A percentile compares a stretch with the other conserved stretches of the same genome.
These are phyloP conservation scores for Eleutherodactylus coqui DNA, from an alignment of 2,797 vertebrate species.

Conservation along the genomic window DNA sequence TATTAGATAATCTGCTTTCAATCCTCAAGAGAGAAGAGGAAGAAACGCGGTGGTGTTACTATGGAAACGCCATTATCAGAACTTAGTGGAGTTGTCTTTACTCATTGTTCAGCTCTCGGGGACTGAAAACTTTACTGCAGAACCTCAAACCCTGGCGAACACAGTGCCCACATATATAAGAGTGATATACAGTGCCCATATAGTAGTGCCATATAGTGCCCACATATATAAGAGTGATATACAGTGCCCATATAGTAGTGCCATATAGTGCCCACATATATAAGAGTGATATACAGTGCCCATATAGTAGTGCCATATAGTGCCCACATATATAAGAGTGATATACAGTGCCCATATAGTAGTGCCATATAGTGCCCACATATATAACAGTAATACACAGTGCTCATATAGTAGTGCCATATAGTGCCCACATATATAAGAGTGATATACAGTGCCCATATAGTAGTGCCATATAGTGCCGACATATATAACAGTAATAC, in stretches of 20 bases:
- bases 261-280: too few species aligned
- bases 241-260: too few species aligned
- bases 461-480: not conserved
- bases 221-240: not conserved
- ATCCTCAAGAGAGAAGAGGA: not conserved
- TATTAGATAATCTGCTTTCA: constrained; percentile 7
- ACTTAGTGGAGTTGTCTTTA: not conserved
- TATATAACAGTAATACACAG: too few species aligned
- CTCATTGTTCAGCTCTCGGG: not conserved
- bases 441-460: not conserved
- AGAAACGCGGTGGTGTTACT: not conserved
- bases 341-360: too few species aligned
- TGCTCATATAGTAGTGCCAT: too few species aligned
- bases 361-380: too few species aligned
- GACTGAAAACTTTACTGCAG: not conserved
- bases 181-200: not conserved
- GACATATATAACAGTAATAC: too few species aligned
- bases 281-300: not conserved
- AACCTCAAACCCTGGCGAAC: not conserved
- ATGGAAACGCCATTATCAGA: not conserved
- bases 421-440: too few species aligned
- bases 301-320: not conserved
- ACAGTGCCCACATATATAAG: not conserved
- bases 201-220: not conserved
- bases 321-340: not conserved